Percentiles rank a stretch among this genome's conserved stretches.
Conservation (phyloP, 2,113 vertebrate genomes). For the Castor canadensis region DNA sequence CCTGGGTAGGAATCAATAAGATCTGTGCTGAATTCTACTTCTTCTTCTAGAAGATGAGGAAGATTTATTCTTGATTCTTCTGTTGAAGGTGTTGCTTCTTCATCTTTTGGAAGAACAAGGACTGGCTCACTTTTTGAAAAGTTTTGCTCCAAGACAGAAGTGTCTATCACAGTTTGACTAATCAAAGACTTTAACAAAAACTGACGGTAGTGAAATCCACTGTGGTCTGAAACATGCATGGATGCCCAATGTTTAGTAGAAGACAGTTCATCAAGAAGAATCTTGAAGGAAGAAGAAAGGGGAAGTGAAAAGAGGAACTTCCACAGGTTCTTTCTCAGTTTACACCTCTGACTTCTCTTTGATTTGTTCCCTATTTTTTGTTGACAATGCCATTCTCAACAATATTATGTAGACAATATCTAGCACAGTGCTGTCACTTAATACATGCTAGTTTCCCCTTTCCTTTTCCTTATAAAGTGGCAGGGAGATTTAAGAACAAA, state of each 20-base stretch:
- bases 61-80: constrained; percentile 80
- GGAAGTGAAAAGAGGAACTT: constrained; percentile 40
- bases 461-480: constrained; percentile 11
- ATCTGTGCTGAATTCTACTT: constrained; percentile 94
- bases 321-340: constrained; percentile 6
- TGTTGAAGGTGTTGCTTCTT: constrained; percentile 66
- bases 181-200: constrained; percentile 93
- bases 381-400: background rate
- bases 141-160: constrained; percentile 67
- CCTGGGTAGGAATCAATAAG: constrained; percentile 96
- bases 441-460: background rate
- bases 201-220: constrained; percentile 98
- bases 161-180: constrained; percentile 79
- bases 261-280: constrained; percentile 94
- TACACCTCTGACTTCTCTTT: background rate
- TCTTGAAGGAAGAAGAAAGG: constrained; percentile 81
- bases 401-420: background rate
- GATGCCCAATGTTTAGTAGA: constrained; percentile 95
- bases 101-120: constrained; percentile 81
- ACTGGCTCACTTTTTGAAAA: constrained; percentile 73
- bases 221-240: constrained; percentile 97
- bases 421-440: background rate
- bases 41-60: constrained; percentile 87
- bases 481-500: background rate
- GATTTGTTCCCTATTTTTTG: background rate